Conservation (phyloP, 2,797 vertebrate genomes). For the Pseudochirops cupreus region DNA sequence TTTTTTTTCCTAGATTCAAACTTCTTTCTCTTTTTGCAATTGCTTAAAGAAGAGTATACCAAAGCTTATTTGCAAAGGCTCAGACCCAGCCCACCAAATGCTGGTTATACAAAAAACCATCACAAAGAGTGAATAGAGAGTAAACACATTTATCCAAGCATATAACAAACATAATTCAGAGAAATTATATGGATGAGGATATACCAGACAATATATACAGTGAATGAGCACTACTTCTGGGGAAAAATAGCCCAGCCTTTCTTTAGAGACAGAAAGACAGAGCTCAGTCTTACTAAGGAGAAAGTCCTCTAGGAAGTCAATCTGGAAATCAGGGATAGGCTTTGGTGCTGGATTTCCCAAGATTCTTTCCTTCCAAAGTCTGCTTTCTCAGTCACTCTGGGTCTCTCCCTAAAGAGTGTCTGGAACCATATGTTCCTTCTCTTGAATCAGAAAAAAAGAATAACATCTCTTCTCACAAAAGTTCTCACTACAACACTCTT, state of each 20-base stretch:
- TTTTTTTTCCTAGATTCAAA: background rate
- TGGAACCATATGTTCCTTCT: background rate
- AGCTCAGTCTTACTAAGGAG: background rate
- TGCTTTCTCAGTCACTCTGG: background rate
- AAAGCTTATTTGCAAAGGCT: background rate
- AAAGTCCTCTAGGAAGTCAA: background rate
- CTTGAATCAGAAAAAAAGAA: background rate
- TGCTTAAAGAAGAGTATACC: background rate
- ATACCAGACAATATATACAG: background rate
- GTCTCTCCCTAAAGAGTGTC: background rate
- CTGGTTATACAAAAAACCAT: background rate
- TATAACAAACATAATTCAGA: background rate
- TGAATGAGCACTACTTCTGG: background rate
- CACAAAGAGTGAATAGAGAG: background rate
- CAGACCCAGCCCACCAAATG: background rate
- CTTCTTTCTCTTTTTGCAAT: background rate
- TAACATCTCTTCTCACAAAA: background rate
- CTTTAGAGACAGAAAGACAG: background rate
- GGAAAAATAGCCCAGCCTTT: background rate
- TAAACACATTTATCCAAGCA: background rate
- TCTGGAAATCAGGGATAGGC: background rate
- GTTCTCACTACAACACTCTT: background rate
- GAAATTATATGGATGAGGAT: background rate
- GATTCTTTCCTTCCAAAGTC: background rate
- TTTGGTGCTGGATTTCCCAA: background rate